phyloP scores from a whole-genome alignment of 2,888 invertebrate species.

The Melanostoma scalare region DNA sequence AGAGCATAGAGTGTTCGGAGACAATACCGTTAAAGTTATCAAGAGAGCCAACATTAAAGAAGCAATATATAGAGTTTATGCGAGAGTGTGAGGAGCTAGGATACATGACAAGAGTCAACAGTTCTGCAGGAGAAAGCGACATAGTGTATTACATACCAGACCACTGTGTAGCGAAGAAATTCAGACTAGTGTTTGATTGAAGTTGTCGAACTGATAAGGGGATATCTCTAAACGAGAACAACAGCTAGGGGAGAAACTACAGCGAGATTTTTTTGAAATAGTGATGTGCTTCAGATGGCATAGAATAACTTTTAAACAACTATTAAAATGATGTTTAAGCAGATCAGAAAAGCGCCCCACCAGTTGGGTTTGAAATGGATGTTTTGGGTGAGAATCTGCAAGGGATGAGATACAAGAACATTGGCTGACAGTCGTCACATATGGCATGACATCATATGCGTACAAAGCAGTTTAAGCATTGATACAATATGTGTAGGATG shows the following conservation, averaged over 20 bases:
- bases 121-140: too few relatives aligned
- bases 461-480: constrained; percentile 17
- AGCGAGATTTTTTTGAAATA: too few relatives aligned
- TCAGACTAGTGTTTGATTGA: too few relatives aligned
- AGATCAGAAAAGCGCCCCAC: neutral
- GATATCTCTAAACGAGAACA: too few relatives aligned
- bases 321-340: neutral
- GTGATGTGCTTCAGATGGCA: neutral
- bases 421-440: constrained; percentile 36
- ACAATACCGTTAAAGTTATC: neutral
- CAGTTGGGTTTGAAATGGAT: neutral
- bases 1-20: neutral
- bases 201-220: too few relatives aligned
- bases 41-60: neutral
- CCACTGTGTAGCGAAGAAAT: too few relatives aligned
- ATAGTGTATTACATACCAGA: too few relatives aligned
- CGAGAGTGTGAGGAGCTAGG: neutral
- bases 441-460: neutral
- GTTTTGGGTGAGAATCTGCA: neutral
- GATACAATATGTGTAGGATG: neutral
- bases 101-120: neutral
- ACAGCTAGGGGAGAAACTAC: too few relatives aligned
- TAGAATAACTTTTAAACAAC: neutral
- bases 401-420: constrained; percentile 12
- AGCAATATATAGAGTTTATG: constrained; percentile 1